Evolutionary conservation across 2,113 vertebrate species (phyloP).

Genomic region (Phalacrocorax aristotelis): DNA sequence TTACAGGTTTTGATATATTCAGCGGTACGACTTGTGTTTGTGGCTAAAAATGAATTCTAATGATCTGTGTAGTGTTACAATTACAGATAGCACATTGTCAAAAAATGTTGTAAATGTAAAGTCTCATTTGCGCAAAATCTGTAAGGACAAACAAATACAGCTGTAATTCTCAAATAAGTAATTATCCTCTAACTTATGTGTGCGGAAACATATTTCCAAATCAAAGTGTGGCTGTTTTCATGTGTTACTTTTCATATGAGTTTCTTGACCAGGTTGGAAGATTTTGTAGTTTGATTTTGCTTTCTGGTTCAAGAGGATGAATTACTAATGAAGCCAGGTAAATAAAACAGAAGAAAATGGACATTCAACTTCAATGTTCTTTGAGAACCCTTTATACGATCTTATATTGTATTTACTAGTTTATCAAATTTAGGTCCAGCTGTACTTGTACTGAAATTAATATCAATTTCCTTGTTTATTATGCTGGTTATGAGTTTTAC

Average conservation of each 20-base stretch:
- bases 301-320: not conserved
- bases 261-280: not conserved
- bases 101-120: constrained; percentile 16
- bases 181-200: not conserved
- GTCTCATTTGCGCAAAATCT: constrained; percentile 14
- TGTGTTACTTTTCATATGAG: not conserved
- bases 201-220: not conserved
- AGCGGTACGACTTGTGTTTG: constrained; percentile 43
- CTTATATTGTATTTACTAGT: not conserved
- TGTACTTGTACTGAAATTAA: not conserved
- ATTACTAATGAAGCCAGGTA: not conserved
- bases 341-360: not conserved
- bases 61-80: constrained; percentile 5
- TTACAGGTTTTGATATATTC: constrained; percentile 49
- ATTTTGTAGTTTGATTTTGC: not conserved
- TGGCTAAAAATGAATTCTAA: constrained; percentile 49
- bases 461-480: not conserved
- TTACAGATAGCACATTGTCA: constrained; percentile 52
- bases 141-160: not conserved
- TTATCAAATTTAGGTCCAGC: not conserved
- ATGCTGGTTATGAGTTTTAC: not conserved
- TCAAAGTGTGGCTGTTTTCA: not conserved
- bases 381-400: not conserved
- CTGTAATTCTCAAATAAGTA: not conserved
- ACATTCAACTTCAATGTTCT: not conserved